Evolutionary conservation across 2,797 vertebrate species (phyloP).

Genomic region (Neosilurus mollespiculum): DNA sequence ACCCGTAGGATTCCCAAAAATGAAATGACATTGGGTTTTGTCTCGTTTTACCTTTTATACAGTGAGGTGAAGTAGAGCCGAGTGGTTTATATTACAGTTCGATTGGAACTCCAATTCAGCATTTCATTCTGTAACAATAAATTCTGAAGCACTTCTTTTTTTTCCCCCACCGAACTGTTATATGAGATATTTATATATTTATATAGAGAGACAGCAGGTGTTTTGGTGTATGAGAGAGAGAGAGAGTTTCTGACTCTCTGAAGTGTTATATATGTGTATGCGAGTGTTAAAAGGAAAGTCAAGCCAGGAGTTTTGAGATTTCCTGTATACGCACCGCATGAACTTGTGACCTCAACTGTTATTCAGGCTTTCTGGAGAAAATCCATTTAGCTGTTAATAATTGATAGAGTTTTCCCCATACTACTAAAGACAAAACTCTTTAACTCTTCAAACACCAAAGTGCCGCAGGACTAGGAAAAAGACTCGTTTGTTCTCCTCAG

Average conservation of each 20-base stretch:
- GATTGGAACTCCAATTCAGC: neutral
- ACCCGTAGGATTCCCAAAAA: neutral
- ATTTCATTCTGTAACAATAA: neutral
- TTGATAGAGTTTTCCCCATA: neutral
- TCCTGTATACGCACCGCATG: neutral
- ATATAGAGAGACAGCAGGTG: neutral
- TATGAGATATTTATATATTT: neutral
- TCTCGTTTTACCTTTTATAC: neutral
- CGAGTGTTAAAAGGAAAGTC: neutral
- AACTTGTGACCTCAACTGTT: conserved; percentile 11
- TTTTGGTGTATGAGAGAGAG: neutral
- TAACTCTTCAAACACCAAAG: neutral
- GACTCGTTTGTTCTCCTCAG: neutral
- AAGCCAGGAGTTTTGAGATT: neutral
- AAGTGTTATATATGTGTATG: neutral
- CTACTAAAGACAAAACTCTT: neutral
- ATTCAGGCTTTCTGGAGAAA: neutral
- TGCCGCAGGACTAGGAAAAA: too few relatives aligned
- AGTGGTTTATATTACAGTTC: neutral
- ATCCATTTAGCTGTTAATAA: conserved; percentile 31
- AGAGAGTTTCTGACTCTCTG: neutral
- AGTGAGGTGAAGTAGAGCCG: neutral
- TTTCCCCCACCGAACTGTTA: neutral
- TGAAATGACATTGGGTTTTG: neutral
- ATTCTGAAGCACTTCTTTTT: neutral